Base-by-base conservation (phyloP, 1,140 invertebrate genomes). In the Drosophila lacertosa region DNA sequence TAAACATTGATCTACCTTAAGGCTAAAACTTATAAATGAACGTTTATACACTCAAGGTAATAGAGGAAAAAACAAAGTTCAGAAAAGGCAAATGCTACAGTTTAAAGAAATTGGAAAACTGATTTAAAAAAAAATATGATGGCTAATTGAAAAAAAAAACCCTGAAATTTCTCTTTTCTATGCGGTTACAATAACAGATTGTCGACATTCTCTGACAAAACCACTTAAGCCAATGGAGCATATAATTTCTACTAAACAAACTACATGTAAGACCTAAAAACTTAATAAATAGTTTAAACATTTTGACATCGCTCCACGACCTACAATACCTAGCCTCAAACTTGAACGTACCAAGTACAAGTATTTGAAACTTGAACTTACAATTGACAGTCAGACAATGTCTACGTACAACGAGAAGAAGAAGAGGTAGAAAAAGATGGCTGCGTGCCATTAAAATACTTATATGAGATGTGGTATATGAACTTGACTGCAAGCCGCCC, bases 381-480 rank as follows among this genome's bases (percentile, higher is more conserved):
- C 48, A 63, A 88, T 77, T 86, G 81, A 86, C 68, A 75, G 54
- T 15, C 50, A 72, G 45, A 54, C 64, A 18, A 44, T 15, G 37
- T 40, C 13, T 54, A 42, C 40, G 64, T 29, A 68, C 15, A 22
- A 16, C 45, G 5, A 40, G 15, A 44, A 11, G 13, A 26, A n/a
- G 26, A 58, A 33, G 18, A 47, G 11, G 22, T 5, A 6, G 1
- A 15, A 16, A 66, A 57, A 77, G 57, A 88, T 59, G 77, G 72
- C 74, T 88, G 82, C 82, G 77, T 88, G 82, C 82, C 77, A 88
- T 66, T 75, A 88, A 69, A 73, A 48, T 16, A 48, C 51, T 42
- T 65, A 50, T 51, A 50, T 45, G 45, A 11, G 2, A 29, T 59
- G 67, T 88, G 82, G 74, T 81, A 88, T 89, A 89, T 88, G 82